Evolutionary conservation across 2,888 invertebrate genomes (phyloP).

Genomic region (Prosopocoilus inquinatus): DNA sequence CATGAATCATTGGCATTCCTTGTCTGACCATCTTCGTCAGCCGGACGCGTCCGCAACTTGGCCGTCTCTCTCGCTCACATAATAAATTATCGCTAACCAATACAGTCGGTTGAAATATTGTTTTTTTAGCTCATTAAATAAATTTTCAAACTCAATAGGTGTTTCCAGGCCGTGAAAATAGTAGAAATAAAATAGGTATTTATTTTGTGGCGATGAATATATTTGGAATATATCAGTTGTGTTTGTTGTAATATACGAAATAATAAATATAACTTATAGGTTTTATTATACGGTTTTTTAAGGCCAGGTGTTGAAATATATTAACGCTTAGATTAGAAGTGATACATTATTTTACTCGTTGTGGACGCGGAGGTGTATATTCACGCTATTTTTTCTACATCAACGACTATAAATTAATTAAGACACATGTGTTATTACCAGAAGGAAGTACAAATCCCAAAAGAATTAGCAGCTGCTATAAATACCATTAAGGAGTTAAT

Average conservation of each 20-base stretch:
- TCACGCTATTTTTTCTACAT: too few species aligned
- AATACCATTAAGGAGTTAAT: too few species aligned
- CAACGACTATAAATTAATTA: too few species aligned
- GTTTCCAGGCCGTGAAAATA: constrained; percentile 43
- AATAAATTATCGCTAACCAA: constrained; percentile 49
- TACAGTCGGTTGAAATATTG: constrained; percentile 48
- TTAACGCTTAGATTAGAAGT: constrained; percentile 29
- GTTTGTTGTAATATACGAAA: constrained; percentile 44
- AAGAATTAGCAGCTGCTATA: too few species aligned
- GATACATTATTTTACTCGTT: not conserved
- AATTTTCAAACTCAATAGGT: constrained; percentile 49
- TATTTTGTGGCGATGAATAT: constrained; percentile 45
- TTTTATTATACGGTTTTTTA: constrained; percentile 10
- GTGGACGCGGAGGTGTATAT: too few species aligned
- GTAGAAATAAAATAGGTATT: constrained; percentile 42
- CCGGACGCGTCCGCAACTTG: constrained; percentile 11
- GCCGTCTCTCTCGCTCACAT: constrained; percentile 30
- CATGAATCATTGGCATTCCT: constrained; percentile 52
- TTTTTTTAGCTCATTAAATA: constrained; percentile 51
- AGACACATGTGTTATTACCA: too few species aligned
- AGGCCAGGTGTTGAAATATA: constrained; percentile 17
- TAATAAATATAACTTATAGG: constrained; percentile 23
- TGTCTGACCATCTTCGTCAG: constrained; percentile 29
- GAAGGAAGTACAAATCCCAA: too few species aligned
- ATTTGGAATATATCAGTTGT: constrained; percentile 45